These are phyloP conservation scores for Halcyon leucocephala DNA, from an alignment of 2,797 vertebrate genomes.

Conservation along the genomic window DNA sequence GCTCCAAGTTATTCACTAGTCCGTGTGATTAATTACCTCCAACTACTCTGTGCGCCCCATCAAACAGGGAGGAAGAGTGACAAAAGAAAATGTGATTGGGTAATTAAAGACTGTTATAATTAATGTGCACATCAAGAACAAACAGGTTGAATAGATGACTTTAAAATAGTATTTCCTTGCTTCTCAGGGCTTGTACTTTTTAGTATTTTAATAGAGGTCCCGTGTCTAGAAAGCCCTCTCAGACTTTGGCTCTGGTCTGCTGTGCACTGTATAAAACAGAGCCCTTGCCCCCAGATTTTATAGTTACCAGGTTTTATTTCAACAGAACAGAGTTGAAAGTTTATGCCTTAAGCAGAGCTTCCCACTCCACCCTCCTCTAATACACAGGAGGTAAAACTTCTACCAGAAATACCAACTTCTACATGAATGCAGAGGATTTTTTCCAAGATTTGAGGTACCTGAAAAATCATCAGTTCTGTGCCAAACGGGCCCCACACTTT, in stretches of 20 bases:
- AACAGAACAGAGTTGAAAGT: not conserved
- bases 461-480: not conserved
- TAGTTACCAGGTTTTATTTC: not conserved
- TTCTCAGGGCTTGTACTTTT: not conserved
- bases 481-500: not conserved
- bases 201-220: not conserved
- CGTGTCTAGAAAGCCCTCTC: not conserved
- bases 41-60: not conserved
- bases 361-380: not conserved
- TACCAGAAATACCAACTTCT: slow-evolving; percentile 6
- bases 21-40: not conserved
- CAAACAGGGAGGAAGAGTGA: not conserved
- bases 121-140: not conserved
- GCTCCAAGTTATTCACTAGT: not conserved
- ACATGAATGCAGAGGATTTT: not conserved
- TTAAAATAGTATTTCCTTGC: not conserved
- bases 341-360: not conserved
- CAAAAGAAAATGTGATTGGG: not conserved
- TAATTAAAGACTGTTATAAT: not conserved
- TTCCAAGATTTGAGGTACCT: not conserved
- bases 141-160: not conserved
- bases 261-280: not conserved
- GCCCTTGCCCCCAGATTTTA: not conserved
- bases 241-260: not conserved
- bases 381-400: not conserved